Evolutionary conservation across 1,140 invertebrate species (phyloP).

Genomic region (Onthophagus taurus): DNA sequence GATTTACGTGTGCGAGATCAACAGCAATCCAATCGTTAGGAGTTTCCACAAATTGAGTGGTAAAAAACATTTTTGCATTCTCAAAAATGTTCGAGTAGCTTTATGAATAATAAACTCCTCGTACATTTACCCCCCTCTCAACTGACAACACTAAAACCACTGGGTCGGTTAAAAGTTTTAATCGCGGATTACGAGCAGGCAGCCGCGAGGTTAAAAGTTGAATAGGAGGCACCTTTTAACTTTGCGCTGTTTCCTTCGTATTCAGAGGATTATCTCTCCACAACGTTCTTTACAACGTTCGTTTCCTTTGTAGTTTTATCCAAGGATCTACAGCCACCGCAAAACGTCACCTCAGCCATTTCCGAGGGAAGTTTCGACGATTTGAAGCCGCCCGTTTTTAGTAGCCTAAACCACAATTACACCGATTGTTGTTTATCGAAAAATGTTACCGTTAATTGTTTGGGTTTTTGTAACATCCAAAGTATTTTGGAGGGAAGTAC

Average conservation of each 20-base stretch:
- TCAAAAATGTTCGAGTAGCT: no score
- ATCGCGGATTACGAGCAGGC: no score
- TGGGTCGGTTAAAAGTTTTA: no score
- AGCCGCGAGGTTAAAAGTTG: background rate
- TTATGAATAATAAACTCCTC: no score
- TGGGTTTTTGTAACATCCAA: slow-evolving; percentile 74
- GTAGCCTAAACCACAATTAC: slow-evolving; percentile 54
- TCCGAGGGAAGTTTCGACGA: slow-evolving; percentile 40
- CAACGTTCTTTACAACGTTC: background rate
- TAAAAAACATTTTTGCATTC: no score
- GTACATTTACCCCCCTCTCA: no score
- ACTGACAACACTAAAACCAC: no score
- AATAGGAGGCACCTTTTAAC: no score
- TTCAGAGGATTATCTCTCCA: background rate
- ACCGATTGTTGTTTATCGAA: slow-evolving; percentile 61
- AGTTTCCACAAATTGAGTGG: slow-evolving; percentile 67
- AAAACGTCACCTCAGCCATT: slow-evolving; percentile 31
- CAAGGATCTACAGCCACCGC: slow-evolving; percentile 42
- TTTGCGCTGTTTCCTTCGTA: no score
- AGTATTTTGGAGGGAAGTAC: slow-evolving; percentile 70
- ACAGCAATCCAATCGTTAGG: slow-evolving; percentile 63
- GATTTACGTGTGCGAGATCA: slow-evolving; percentile 72
- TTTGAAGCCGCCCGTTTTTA: slow-evolving; percentile 36
- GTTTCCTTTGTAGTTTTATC: slow-evolving; percentile 44
- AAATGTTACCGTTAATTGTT: slow-evolving; percentile 57